Conservation (phyloP, 1,140 invertebrate genomes). For the Oryctes rhinoceros region DNA sequence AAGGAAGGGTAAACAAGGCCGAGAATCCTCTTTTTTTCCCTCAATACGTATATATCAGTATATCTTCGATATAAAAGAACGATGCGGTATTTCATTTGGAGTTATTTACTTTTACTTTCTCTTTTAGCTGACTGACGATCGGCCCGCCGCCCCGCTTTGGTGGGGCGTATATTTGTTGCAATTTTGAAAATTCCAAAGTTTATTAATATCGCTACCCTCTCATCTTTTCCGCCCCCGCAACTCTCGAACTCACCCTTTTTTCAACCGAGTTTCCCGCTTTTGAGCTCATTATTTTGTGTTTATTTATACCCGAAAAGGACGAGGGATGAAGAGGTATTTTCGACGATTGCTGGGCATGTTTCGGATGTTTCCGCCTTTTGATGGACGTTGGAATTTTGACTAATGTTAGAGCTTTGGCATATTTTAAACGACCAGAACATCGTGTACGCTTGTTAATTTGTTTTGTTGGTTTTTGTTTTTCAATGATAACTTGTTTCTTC, state of each 20-base stretch:
- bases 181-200: slow-evolving; percentile 7
- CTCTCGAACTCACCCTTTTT: neutral
- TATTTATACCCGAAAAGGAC: too few relatives aligned
- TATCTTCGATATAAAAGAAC: neutral
- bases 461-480: too few relatives aligned
- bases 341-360: too few relatives aligned
- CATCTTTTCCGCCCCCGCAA: neutral
- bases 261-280: too few relatives aligned
- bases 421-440: too few relatives aligned
- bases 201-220: neutral
- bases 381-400: too few relatives aligned
- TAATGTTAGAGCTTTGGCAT: too few relatives aligned
- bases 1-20: neutral
- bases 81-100: neutral
- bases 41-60: neutral
- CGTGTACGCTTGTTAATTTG: too few relatives aligned
- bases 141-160: neutral
- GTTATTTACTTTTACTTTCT: slow-evolving; percentile 16
- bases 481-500: too few relatives aligned
- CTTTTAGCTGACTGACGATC: neutral
- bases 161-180: slow-evolving; percentile 2
- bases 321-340: too few relatives aligned
- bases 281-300: too few relatives aligned
- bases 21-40: neutral
- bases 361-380: too few relatives aligned